Conservation (phyloP, 2,797 vertebrate species). For the Ibycter americanus region DNA sequence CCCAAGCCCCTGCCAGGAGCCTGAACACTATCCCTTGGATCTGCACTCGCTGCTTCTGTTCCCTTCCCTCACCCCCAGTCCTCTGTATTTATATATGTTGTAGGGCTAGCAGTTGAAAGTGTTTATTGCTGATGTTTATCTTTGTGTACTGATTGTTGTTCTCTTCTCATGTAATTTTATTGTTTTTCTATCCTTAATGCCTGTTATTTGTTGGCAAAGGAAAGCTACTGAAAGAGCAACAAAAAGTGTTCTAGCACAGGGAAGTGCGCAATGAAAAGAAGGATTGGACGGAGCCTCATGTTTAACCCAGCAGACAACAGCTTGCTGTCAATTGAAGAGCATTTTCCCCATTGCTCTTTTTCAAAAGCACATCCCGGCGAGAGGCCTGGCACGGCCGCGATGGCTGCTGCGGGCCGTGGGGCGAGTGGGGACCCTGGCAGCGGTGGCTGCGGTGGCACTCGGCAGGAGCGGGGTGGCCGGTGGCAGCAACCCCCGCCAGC, state of each 20-base stretch:
- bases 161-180: background rate
- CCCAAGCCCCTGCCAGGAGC: background rate
- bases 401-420: fast-evolving
- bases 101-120: background rate
- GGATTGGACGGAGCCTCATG: background rate
- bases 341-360: background rate
- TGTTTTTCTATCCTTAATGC: background rate
- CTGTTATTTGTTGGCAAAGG: slow-evolving; percentile 5
- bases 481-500: background rate
- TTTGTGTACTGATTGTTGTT: background rate
- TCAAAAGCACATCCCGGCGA: background rate
- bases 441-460: fast-evolving
- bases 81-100: background rate
- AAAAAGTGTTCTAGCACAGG: background rate
- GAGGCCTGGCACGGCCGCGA: fast-evolving
- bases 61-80: background rate
- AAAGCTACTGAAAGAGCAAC: background rate
- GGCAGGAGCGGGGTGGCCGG: fast-evolving
- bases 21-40: background rate
- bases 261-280: fast-evolving
- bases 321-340: background rate
- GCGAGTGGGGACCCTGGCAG: background rate
- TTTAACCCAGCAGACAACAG: background rate
- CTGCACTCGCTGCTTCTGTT: background rate
- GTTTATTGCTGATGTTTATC: slow-evolving; percentile 34